Conservation (phyloP, 2,888 invertebrate species). For the Drosophila anomalata region DNA sequence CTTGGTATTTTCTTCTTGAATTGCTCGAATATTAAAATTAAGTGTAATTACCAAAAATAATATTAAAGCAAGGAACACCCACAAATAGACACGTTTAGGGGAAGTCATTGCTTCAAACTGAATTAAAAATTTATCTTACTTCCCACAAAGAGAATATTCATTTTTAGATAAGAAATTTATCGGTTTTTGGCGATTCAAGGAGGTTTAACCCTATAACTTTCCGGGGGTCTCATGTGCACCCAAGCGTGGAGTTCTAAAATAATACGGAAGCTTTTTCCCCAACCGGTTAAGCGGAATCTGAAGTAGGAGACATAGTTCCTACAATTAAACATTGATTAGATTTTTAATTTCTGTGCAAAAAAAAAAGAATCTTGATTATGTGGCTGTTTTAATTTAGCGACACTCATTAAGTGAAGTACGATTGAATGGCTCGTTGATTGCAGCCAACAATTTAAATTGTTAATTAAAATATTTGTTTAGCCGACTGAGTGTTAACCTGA, state of each 20-base stretch:
- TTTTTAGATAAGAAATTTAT: slow-evolving; percentile 45
- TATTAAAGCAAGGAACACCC: slow-evolving; percentile 17
- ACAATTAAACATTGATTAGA: slow-evolving; percentile 31
- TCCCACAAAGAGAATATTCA: neutral
- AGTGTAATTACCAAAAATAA: slow-evolving; percentile 3
- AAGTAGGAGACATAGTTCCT: slow-evolving; percentile 18
- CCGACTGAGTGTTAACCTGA: slow-evolving; percentile 26
- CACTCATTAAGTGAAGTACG: neutral
- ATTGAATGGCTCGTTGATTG: slow-evolving; percentile 20
- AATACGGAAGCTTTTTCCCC: slow-evolving; percentile 11
- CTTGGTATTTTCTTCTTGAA: neutral
- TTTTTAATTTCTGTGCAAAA: slow-evolving; percentile 12
- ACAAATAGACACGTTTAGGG: slow-evolving; percentile 23
- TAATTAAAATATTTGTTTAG: slow-evolving; percentile 34
- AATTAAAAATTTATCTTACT: slow-evolving; percentile 1
- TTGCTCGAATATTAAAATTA: neutral
- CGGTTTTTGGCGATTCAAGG: slow-evolving; percentile 4
- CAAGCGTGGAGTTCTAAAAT: slow-evolving; percentile 9
- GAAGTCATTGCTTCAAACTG: slow-evolving; percentile 31
- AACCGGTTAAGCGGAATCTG: slow-evolving; percentile 1
- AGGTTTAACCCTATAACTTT: slow-evolving; percentile 2
- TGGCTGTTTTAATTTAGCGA: slow-evolving; percentile 23
- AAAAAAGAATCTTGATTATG: slow-evolving; percentile 23
- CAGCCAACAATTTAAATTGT: slow-evolving; percentile 16
- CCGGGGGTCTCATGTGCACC: slow-evolving; percentile 6